A percentile compares a stretch with the other conserved stretches of the same genome.
Conservation (phyloP, 2,797 vertebrate genomes). For the Octomys mimax region DNA sequence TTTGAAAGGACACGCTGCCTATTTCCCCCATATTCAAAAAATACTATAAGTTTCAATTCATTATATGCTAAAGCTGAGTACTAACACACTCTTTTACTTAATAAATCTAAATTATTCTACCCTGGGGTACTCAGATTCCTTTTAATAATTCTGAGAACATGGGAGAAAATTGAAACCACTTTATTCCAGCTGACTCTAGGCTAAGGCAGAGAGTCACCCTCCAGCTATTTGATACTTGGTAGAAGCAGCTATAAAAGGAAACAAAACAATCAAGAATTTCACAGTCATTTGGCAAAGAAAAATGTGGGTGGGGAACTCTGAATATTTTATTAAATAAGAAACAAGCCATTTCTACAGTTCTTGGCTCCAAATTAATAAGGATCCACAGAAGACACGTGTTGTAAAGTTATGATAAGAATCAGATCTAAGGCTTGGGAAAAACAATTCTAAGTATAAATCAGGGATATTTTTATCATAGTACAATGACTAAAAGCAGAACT, state of each 20-base stretch:
- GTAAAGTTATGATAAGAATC: conserved; percentile 48
- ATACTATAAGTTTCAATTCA: conserved; percentile 35
- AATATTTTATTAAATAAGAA: conserved; percentile 63
- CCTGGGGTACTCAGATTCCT: conserved; percentile 36
- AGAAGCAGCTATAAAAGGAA: conserved; percentile 66
- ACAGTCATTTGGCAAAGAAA: conserved; percentile 64
- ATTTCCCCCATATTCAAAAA: conserved; percentile 53
- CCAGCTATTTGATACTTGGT: conserved; percentile 60
- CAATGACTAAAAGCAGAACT: conserved; percentile 26
- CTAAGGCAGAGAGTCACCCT: conserved; percentile 59
- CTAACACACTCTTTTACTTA: conserved; percentile 61
- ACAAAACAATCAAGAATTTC: conserved; percentile 59
- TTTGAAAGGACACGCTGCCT: conserved; percentile 29
- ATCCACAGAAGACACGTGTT: background rate
- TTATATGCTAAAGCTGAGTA: conserved; percentile 64
- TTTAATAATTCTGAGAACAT: conserved; percentile 70
- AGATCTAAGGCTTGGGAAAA: conserved; percentile 59
- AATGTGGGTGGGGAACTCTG: background rate
- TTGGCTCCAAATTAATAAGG: conserved; percentile 54
- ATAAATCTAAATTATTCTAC: conserved; percentile 69
- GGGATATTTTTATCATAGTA: conserved; percentile 24
- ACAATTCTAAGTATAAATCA: background rate
- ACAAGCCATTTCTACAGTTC: conserved; percentile 36
- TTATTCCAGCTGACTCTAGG: conserved; percentile 62
- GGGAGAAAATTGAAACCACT: conserved; percentile 33